Base-by-base conservation (phyloP, 2,888 invertebrate species). In the Lochmaea capreae region DNA sequence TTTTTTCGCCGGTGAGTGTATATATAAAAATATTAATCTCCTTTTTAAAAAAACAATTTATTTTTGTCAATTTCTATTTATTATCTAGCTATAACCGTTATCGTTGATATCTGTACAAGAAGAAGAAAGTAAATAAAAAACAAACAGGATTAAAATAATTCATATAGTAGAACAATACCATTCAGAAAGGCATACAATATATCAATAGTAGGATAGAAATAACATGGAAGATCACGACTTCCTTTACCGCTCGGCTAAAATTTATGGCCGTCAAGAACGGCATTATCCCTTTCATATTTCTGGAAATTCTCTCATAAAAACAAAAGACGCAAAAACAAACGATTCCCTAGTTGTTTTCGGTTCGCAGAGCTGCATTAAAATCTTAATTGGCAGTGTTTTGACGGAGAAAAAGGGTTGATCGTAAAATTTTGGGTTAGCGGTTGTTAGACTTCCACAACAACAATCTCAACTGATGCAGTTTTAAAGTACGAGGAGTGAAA, bases 171-270 rank as follows among this genome's bases (percentile, higher is more conserved):
- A 43, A 63, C 39, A 63, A 63, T 63, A 63, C 62, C 39, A 63
- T 63, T 43, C 62, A 65, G 57, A 65, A 70, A 70, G 65, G 57
- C 49, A 62, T 61, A 42, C 26, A 65, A 70, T 70, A 70, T 70
- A 70, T 70, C 70, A 70, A 70, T 70, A 65, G 65, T 58, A 71
- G 71, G 65, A 58, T 65, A 58, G 58, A 76, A 80, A 82, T 81
- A 80, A 78, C 79, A 80, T 81, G 79, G 77, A 78, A 79, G 75
- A 78, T 79, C 81, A 81, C 81, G 81, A 80, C 77, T 80, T 78
- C 73, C 77, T 75, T 75, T 71, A 72, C 72, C 77, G 75, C 79
- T 79, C 74, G 71, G 76, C 66, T 72, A 79, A 11, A 74, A 81
- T 81, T 81, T 81, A 81, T 79, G 77, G 76, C 74, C 74, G 77